Conservation (phyloP, 2,113 vertebrate species). For the Bettongia penicillata region DNA sequence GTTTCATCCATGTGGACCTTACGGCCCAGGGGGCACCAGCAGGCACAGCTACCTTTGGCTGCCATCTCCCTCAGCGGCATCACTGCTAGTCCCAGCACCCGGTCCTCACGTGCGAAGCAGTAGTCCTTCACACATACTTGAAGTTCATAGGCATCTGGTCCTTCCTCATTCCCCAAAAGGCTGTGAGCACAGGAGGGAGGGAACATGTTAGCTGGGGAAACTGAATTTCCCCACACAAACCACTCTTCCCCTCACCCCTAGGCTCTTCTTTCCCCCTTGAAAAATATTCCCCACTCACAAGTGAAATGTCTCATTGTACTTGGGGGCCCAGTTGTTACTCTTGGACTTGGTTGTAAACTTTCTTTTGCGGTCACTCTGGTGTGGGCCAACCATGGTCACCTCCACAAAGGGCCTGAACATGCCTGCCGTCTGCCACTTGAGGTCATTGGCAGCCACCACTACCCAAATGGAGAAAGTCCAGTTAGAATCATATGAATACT, state of each 20-base stretch:
- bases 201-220: background rate
- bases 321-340: constrained; percentile 99
- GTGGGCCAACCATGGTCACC: constrained; percentile 95
- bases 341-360: constrained; percentile 99
- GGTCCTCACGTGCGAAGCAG: constrained; percentile 97
- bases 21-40: constrained; percentile 95
- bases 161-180: constrained; percentile 93
- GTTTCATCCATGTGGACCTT: constrained; percentile 97
- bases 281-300: constrained; percentile 88
- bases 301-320: constrained; percentile 98
- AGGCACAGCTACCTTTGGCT: constrained; percentile 94
- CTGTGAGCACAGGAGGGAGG: constrained; percentile 80
- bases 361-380: constrained; percentile 97
- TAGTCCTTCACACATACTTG: constrained; percentile 98
- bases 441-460: constrained; percentile 96
- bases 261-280: background rate
- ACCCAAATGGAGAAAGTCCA: constrained; percentile 56
- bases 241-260: background rate
- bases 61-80: constrained; percentile 93
- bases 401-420: constrained; percentile 99
- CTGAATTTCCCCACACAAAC: background rate
- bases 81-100: constrained; percentile 92
- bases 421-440: constrained; percentile 97
- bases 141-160: constrained; percentile 95
- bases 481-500: constrained; percentile 32